Conservation (phyloP, 2,113 vertebrate species). For the Megalops atlanticus region DNA sequence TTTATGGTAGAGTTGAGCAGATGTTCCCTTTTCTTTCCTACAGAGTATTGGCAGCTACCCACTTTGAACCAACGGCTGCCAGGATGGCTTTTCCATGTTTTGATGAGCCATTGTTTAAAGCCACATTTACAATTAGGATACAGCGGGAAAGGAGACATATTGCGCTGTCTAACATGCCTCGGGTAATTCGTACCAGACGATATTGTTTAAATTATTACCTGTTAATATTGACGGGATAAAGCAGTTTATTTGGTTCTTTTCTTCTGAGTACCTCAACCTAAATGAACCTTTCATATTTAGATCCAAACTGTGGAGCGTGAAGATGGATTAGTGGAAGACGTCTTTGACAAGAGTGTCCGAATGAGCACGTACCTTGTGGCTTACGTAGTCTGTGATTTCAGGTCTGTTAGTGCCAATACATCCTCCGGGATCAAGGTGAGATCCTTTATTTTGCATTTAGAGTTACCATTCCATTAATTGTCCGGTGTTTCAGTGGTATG, state of each 20-base stretch:
- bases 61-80: slow-evolving; percentile 75
- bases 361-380: slow-evolving; percentile 51
- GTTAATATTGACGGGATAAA: too few species aligned
- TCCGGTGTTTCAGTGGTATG: background rate
- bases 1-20: background rate
- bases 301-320: slow-evolving; percentile 42
- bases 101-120: slow-evolving; percentile 75
- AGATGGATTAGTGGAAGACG: slow-evolving; percentile 45
- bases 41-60: slow-evolving; percentile 73
- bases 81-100: slow-evolving; percentile 76
- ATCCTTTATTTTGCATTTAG: slow-evolving; percentile 14
- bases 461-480: background rate
- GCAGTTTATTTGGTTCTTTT: slow-evolving; percentile 1
- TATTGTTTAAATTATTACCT: too few species aligned
- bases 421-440: slow-evolving; percentile 48
- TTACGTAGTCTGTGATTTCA: slow-evolving; percentile 51
- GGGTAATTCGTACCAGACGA: too few species aligned
- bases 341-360: slow-evolving; percentile 49
- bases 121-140: slow-evolving; percentile 70
- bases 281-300: slow-evolving; percentile 26
- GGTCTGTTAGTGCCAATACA: slow-evolving; percentile 31
- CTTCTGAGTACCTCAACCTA: too few species aligned
- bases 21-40: background rate
- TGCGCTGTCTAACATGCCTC: slow-evolving; percentile 69
- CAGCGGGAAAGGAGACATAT: slow-evolving; percentile 50